Evolutionary conservation across 37 sponge, comb jelly and placozoan species (phyloP).

Genomic region (Chondrosia reniformis): DNA sequence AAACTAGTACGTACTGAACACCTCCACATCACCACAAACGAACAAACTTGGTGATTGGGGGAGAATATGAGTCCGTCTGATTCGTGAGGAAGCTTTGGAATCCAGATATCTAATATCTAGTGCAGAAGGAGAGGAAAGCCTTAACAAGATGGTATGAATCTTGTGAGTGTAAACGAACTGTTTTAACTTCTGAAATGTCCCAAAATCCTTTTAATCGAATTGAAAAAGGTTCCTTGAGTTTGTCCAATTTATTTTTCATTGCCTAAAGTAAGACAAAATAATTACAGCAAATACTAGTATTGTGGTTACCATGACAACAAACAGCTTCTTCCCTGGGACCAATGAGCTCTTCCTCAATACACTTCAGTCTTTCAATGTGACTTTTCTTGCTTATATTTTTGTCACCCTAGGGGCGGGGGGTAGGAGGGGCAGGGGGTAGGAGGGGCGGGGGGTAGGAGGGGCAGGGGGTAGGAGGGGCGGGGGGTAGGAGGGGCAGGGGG

Average conservation of each 20-base stretch:
- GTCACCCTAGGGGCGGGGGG: conserved; percentile 41
- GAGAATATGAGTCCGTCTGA: conserved; percentile 91
- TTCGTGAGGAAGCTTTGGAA: conserved; percentile 77
- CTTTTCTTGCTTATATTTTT: conserved; percentile 53
- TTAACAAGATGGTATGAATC: no score
- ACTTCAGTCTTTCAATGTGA: conserved; percentile 60
- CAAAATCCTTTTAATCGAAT: conserved; percentile 79
- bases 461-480: no score
- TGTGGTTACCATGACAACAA: neutral
- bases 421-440: no score
- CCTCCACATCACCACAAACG: conserved; percentile 22
- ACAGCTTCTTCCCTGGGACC: conserved; percentile 60
- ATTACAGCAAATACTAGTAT: neutral
- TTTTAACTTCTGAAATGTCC: no score
- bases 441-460: no score
- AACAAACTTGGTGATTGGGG: conserved; percentile 65
- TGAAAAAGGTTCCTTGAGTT: conserved; percentile 79
- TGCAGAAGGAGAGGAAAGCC: no score
- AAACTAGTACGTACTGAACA: neutral
- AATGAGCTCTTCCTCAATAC: conserved; percentile 72
- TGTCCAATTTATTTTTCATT: conserved; percentile 43
- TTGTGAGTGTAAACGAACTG: neutral
- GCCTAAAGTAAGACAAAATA: conserved; percentile 29
- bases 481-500: no score
- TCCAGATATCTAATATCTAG: conserved; percentile 72